Conservation (phyloP, 2,113 vertebrate genomes). For the Corapipo altera region DNA sequence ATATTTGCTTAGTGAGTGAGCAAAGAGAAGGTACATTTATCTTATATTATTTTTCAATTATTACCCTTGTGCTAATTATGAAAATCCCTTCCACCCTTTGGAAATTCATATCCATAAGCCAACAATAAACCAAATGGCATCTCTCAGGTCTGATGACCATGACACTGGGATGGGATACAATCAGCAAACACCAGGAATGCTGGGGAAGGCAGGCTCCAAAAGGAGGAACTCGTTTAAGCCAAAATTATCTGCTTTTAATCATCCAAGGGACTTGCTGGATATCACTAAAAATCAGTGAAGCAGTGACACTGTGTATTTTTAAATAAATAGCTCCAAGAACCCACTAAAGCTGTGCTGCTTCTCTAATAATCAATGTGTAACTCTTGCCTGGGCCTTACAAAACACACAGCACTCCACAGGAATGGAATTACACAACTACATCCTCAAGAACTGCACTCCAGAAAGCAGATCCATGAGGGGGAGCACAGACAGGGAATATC, state of each 20-base stretch:
- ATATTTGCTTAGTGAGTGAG: background rate
- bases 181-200: background rate
- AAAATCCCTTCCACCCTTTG: background rate
- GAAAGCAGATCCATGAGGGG: background rate
- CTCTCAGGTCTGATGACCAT: background rate
- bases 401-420: background rate
- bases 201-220: background rate
- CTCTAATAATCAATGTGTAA: background rate
- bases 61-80: background rate
- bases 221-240: background rate
- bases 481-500: background rate
- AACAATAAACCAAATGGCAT: background rate
- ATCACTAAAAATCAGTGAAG: background rate
- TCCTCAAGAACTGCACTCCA: background rate
- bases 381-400: background rate
- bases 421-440: background rate
- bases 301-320: background rate
- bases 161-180: background rate
- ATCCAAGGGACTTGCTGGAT: background rate
- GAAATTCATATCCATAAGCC: background rate
- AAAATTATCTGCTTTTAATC: background rate
- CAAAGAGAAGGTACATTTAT: background rate
- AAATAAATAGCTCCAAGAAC: background rate
- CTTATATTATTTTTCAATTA: background rate
- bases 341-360: background rate